Conservation (phyloP, 2,113 vertebrate species). For the Origma solitaria region DNA sequence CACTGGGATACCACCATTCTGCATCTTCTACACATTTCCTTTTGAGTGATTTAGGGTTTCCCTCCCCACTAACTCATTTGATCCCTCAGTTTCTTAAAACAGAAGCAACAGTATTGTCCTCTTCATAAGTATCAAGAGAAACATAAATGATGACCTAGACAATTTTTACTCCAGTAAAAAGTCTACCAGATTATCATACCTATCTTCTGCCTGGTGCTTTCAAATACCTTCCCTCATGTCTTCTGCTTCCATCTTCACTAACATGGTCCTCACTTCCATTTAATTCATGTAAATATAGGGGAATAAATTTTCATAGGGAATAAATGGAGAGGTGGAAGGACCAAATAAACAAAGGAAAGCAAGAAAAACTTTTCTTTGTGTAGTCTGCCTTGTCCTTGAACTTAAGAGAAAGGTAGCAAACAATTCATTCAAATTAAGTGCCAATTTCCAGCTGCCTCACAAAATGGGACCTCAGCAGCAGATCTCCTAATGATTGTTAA, state of each 20-base stretch:
- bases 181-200: neutral
- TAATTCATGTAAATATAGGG: neutral
- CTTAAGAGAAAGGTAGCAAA: neutral
- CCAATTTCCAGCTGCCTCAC: constrained; percentile 36
- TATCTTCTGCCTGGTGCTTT: neutral
- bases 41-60: neutral
- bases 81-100: neutral
- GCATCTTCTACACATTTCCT: neutral
- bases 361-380: neutral
- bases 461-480: constrained; percentile 23
- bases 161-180: neutral
- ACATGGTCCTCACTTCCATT: neutral
- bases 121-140: neutral
- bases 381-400: constrained; percentile 16
- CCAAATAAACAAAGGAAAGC: neutral
- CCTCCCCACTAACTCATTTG: neutral
- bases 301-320: neutral
- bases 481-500: constrained; percentile 22
- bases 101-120: neutral
- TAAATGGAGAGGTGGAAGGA: neutral
- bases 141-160: neutral
- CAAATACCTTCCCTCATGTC: neutral
- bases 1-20: rapidly evolving
- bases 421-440: constrained; percentile 23
- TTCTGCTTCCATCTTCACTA: neutral